Evolutionary conservation across 2,888 invertebrate genomes (phyloP), one percentile per base, ranked within the genome.

Genomic region (Anoncus sp.): DNA sequence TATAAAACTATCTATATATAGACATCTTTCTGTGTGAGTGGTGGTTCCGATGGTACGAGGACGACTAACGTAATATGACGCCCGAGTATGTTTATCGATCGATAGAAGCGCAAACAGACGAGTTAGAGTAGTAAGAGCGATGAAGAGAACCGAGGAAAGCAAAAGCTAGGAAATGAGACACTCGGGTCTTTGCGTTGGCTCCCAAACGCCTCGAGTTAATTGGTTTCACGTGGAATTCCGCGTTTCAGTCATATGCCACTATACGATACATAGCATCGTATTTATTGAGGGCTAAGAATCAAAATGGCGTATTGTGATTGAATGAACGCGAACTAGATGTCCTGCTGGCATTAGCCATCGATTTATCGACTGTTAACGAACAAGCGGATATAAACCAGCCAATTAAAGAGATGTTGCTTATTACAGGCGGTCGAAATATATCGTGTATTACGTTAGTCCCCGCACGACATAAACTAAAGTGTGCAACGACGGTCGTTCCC

Each of bases 171-270:
- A 51, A 65, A 69, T 18, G 45, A 38, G 59, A 53, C 60, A 45
- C 27, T n/a, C n/a, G n/a, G 51, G 40, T 16, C 18, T 55, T 20
- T 31, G 40, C 51, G 60, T 60, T 67, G 27, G 45, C 35, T 60
- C 43, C 60, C 43, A 18, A 22, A 38, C 60, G 27, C 47, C 35
- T 69, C 27, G 62, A 53, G 47, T 47, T 75, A 69, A 75, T 75
- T 62, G 69, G 60, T 75, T 75, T 62, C 35, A 62, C 45, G 35
- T 75, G 24, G 60, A 38, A 62, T 60, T 75, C 55, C 14, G 16
- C 43, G 62, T 53, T 24, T 16, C 38, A n/a, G 49, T 27, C 22
- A n/a, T 49, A 38, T 49, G 24, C 27, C 7, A 16, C 14, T 35
- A 49, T 38, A 55, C 38, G 31, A 27, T 57, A 24, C 5, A 59